Base-by-base conservation (phyloP, 2,888 invertebrate species). In the Diloba caeruleocephala region DNA sequence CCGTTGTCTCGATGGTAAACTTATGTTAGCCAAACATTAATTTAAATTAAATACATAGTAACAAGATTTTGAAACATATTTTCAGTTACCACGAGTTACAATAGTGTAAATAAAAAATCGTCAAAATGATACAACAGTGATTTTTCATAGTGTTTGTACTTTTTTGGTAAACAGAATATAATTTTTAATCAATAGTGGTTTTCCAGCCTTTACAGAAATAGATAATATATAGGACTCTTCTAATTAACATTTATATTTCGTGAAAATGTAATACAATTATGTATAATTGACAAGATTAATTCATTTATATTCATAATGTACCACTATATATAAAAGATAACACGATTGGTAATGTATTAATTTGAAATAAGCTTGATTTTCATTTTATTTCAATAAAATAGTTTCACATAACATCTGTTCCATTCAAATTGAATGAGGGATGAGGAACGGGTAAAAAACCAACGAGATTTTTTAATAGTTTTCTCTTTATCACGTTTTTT, bases 1-100 rank as follows among this genome's bases (percentile, higher is more conserved):
- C 72, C 55, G 51, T 63, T 52, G 62, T 71, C 56, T 81, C 84
- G 90, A 89, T 90, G 91, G 90, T 90, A 91, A 90, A 90, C 90
- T 89, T 91, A 91, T 82, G 88, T 78, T 71, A 71, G 56, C 51
- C 56, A 45, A 63, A 61, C 65, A 65, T 56, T 61, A 26, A 50
- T 43, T 56, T 61, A 51, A 52, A 41, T 39, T 58, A 49, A 28
- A 52, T 48, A 49, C 25, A 51, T 48, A 50, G 14, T 52, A 51
- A 48, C 48, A 60, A 55, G 29, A 52, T 60, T 55, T 12, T 19
- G 3, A 36, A 42, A 57, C 6, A 21, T 41, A 41, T 25, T 69
- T 51, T 71, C 69, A 78, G 74, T 69, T 79, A 79, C 68, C 46
- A 52, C 36, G 39, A 68, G 10, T 52, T 5, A 41, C 10, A 41